Evolutionary conservation across 2,888 invertebrate genomes (phyloP).

Genomic region (Prosopocoilus inquinatus): DNA sequence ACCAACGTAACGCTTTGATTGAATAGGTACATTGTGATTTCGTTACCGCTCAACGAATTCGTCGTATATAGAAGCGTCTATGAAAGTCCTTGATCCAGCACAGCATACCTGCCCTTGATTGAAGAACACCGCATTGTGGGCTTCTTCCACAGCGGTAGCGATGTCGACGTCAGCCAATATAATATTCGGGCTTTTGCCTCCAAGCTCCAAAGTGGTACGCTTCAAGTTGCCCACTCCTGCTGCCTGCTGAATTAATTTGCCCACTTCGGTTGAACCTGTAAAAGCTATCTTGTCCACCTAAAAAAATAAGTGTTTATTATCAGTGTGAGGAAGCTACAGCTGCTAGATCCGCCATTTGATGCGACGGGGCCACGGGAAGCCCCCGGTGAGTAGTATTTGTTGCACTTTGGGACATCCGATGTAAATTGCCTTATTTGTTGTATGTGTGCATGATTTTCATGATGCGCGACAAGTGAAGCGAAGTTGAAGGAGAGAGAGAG

Average conservation of each 20-base stretch:
- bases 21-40: background rate
- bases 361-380: no score
- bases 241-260: conserved; percentile 77
- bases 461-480: no score
- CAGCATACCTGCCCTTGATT: conserved; percentile 91
- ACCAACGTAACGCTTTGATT: background rate
- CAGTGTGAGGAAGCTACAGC: no score
- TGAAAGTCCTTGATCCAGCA: conserved; percentile 88
- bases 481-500: no score
- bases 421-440: no score
- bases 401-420: no score
- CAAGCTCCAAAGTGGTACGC: conserved; percentile 85
- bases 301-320: background rate
- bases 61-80: conserved; percentile 88
- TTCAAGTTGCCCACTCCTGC: conserved; percentile 76
- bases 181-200: conserved; percentile 87
- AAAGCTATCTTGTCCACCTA: conserved; percentile 88
- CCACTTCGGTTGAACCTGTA: conserved; percentile 87
- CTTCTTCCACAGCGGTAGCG: conserved; percentile 74
- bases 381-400: no score
- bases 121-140: conserved; percentile 85
- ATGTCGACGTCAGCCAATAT: conserved; percentile 83
- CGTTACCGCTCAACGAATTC: conserved; percentile 71
- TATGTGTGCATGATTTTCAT: no score
- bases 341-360: no score